Percentiles rank a stretch among this genome's conserved stretches.
Evolutionary conservation across 2,797 vertebrate genomes (phyloP).

Genomic region (Rhincodon typus): DNA sequence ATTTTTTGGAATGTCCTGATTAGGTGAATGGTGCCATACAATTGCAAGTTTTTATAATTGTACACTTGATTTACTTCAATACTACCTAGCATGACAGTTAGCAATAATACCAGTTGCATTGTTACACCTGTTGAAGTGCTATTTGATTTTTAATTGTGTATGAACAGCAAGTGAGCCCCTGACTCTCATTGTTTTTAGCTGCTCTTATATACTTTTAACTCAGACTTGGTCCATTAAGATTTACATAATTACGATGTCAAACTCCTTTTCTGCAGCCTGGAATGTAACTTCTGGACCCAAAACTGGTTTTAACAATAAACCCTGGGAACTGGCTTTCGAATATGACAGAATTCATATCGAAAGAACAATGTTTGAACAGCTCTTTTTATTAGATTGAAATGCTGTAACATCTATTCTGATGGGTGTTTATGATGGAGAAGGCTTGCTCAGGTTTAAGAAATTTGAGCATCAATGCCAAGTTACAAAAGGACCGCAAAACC

Average conservation of each 20-base stretch:
- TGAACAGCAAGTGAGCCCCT: not conserved
- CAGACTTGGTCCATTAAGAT: not conserved
- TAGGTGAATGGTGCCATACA: not conserved
- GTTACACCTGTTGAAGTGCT: not conserved
- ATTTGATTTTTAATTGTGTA: not conserved
- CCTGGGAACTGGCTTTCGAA: not conserved
- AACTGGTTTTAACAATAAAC: not conserved
- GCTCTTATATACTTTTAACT: not conserved
- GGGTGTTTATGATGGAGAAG: not conserved
- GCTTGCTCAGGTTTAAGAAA: not conserved
- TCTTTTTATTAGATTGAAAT: not conserved
- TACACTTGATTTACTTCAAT: not conserved
- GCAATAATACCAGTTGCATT: not conserved
- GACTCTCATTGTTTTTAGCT: not conserved
- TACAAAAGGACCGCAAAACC: not conserved
- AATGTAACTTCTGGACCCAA: not conserved
- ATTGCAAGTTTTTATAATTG: not conserved
- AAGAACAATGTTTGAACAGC: not conserved
- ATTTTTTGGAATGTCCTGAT: not conserved
- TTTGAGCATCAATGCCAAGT: not conserved
- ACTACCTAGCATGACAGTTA: not conserved
- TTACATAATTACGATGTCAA: not conserved
- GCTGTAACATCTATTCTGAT: not conserved
- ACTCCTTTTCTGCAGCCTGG: not conserved
- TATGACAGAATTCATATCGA: not conserved